Percentiles rank a stretch among this genome's conserved stretches.
Conservation (phyloP, 2,888 invertebrate genomes). For the Drosophila paramelanica region DNA sequence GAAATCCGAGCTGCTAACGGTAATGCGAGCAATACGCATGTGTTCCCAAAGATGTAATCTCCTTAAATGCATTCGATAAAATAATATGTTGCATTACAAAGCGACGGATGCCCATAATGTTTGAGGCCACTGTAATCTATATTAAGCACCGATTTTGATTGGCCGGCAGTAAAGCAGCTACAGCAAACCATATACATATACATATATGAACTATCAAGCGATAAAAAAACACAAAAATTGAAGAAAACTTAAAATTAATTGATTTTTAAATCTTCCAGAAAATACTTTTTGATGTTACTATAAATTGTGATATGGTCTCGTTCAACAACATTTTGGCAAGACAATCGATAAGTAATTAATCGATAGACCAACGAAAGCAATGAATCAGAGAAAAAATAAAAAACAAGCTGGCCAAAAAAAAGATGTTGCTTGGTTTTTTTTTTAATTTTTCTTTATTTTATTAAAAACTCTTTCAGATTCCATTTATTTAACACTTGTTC, state of each 20-base stretch:
- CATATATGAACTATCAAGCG: too few relatives aligned
- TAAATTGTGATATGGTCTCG: neutral
- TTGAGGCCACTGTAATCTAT: neutral
- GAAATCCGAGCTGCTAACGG: conserved; percentile 46
- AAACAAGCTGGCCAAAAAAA: too few relatives aligned
- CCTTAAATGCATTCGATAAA: conserved; percentile 26
- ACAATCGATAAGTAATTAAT: neutral
- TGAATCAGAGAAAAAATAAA: too few relatives aligned
- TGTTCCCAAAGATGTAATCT: conserved; percentile 42
- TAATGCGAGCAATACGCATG: conserved; percentile 24
- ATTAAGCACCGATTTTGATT: neutral
- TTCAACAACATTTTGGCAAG: too few relatives aligned
- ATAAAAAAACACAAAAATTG: too few relatives aligned
- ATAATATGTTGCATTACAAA: neutral
- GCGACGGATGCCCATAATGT: neutral
- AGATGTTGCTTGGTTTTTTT: neutral
- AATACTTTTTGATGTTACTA: too few relatives aligned
- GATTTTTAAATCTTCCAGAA: too few relatives aligned
- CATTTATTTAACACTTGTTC: conserved; percentile 29
- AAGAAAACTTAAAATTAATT: too few relatives aligned
- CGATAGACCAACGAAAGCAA: neutral
- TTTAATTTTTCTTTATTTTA: too few relatives aligned
- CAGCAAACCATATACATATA: too few relatives aligned
- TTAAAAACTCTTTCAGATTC: conserved; percentile 2
- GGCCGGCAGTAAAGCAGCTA: neutral